These are phyloP conservation scores for Florisuga fusca DNA, from an alignment of 2,797 vertebrate species.

Conservation along the genomic window DNA sequence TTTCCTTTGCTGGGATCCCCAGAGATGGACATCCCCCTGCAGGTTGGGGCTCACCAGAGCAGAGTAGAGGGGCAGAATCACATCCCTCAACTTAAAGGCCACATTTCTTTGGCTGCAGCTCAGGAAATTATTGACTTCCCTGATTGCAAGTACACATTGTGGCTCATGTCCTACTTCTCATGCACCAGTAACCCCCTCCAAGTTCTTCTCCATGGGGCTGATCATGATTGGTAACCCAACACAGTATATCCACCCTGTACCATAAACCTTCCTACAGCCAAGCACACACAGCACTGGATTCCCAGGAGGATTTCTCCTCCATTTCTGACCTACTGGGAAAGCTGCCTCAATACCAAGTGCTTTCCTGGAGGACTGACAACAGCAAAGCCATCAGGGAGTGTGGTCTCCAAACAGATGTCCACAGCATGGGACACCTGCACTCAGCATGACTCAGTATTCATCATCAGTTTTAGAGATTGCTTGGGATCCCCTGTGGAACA, in stretches of 20 bases:
- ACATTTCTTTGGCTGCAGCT: rapidly evolving
- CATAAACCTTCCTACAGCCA: background rate
- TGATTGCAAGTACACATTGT: too few relatives aligned
- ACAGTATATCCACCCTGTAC: background rate
- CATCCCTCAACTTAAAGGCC: background rate
- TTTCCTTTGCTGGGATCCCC: background rate
- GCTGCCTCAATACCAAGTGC: background rate
- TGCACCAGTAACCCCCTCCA: background rate
- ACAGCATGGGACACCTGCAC: rapidly evolving
- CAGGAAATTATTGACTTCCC: rapidly evolving
- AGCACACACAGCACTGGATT: rapidly evolving
- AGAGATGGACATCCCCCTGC: background rate
- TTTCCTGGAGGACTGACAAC: background rate
- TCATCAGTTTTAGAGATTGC: background rate
- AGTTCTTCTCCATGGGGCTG: background rate
- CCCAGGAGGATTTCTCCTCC: background rate
- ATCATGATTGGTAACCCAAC: background rate
- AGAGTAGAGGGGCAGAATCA: rapidly evolving
- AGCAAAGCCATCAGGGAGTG: background rate
- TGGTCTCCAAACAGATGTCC: background rate
- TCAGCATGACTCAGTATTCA: background rate
- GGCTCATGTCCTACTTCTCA: too few relatives aligned
- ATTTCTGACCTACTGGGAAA: background rate
- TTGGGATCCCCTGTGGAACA: rapidly evolving
- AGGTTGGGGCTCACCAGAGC: rapidly evolving